A percentile compares a stretch with the other conserved stretches of the same genome.
phyloP scores from a whole-genome alignment of 1,140 invertebrate genomes.

The Pectinophora gossypiella region DNA sequence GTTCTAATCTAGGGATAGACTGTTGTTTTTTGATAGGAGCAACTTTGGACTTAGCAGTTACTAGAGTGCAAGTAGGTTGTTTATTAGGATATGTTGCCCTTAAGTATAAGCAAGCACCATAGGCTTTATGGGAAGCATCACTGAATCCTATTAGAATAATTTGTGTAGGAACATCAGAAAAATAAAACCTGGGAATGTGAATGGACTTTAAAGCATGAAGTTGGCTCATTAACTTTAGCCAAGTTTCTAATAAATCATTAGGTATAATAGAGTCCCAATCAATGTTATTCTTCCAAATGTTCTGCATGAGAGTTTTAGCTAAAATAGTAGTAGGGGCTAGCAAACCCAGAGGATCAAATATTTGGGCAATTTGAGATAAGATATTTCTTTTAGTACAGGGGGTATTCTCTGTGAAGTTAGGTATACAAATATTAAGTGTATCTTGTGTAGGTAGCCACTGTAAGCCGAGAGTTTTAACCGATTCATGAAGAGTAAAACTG shows the following conservation, averaged over 20 bases:
- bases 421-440: slow-evolving; percentile 3
- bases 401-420: background rate
- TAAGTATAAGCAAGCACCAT: slow-evolving; percentile 24
- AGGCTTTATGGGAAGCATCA: slow-evolving; percentile 34
- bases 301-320: slow-evolving; percentile 55
- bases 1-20: slow-evolving; percentile 12
- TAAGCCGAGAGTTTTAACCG: slow-evolving; percentile 15
- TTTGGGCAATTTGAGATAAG: slow-evolving; percentile 37
- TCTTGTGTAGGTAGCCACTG: slow-evolving; percentile 10
- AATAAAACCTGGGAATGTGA: slow-evolving; percentile 14
- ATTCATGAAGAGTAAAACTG: too few species aligned
- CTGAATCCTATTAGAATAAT: slow-evolving; percentile 11
- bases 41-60: slow-evolving; percentile 15
- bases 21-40: slow-evolving; percentile 15
- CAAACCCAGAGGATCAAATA: slow-evolving; percentile 43
- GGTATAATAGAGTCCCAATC: slow-evolving; percentile 49
- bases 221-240: slow-evolving; percentile 14
- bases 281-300: slow-evolving; percentile 39
- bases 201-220: slow-evolving; percentile 9
- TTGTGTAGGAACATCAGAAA: too few species aligned
- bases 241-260: slow-evolving; percentile 16
- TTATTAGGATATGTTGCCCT: slow-evolving; percentile 11
- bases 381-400: slow-evolving; percentile 33
- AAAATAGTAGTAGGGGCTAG: slow-evolving; percentile 36
- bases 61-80: slow-evolving; percentile 5